phyloP scores from a whole-genome alignment of 2,113 vertebrate genomes.

The Piaya cayana region DNA sequence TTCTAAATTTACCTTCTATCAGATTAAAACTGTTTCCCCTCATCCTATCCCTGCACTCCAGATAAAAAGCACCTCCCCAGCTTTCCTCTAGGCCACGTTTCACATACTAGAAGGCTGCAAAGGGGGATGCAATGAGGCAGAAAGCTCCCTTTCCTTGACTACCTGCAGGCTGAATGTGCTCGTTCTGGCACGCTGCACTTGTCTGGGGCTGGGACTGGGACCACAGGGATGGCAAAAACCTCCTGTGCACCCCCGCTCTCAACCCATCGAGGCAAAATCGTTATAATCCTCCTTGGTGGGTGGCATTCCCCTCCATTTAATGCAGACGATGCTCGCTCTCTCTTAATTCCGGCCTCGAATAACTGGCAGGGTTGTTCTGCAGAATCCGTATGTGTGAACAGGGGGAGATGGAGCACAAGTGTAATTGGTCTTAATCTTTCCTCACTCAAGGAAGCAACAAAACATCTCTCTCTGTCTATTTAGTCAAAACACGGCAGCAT shows the following conservation, averaged over 20 bases:
- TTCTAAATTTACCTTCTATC: too few relatives aligned
- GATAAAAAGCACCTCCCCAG: too few relatives aligned
- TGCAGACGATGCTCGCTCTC: neutral
- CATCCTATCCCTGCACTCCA: too few relatives aligned
- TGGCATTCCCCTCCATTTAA: neutral
- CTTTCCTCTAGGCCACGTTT: too few relatives aligned
- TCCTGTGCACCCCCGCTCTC: neutral
- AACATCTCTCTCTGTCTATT: constrained; percentile 3
- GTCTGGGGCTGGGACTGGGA: neutral
- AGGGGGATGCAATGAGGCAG: neutral
- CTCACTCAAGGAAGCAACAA: constrained; percentile 17
- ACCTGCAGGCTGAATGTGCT: neutral
- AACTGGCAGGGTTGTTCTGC: neutral
- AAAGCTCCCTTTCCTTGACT: neutral
- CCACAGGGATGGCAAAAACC: fast-evolving
- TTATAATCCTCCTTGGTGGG: neutral
- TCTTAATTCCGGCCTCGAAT: neutral
- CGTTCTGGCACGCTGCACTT: fast-evolving
- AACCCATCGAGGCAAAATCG: neutral
- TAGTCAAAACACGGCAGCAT: neutral
- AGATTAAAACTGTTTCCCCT: too few relatives aligned
- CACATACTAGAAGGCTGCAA: too few relatives aligned
- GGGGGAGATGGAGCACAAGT: neutral
- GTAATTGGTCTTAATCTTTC: constrained; percentile 49
- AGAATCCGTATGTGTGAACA: neutral